Base-by-base conservation (phyloP, 2,797 vertebrate genomes). In the Epinephelus coioides region DNA sequence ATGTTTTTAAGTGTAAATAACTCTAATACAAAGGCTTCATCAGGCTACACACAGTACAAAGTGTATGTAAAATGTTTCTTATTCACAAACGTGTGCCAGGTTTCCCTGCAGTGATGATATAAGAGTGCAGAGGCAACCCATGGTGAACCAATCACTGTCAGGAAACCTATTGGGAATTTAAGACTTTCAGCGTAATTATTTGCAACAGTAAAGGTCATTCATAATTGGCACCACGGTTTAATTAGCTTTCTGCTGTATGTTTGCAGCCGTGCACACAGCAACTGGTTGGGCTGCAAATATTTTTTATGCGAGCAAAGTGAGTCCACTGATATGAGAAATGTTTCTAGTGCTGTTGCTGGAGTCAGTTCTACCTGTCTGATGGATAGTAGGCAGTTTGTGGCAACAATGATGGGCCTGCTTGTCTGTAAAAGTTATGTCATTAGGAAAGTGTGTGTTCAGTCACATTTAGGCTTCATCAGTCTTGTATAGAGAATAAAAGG, bases 141-240 rank as follows among this genome's bases (percentile, higher is more conserved):
- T 8, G 25, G 47, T 19, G 46, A 60, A 40, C 27, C 34, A 25
- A 38, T 43, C 34, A 51, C 67, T 55, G n/a, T 43, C 30, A 43
- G 43, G 9, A 57, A 40, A 17, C 44, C 25, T 19, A 3, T 54
- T 6, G 17, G 66, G 13, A 55, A 23, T 62, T 4, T 40, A 25
- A 55, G 18, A 54, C 44, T 9, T 64, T 62, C 40, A 46, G 40
- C 12, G 25, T 34, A n/a, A 60, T 54, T 51, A 44, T 47, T 73
- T 47, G 25, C 25, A 47, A 2, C 55, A 13, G n/a, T 47, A 61
- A 59, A 72, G 53, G 12, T 66, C 46, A 51, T 21, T 71, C 19
- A 51, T 46, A 60, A 66, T 19, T 66, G 54, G 27, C 66, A 10
- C 56, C 7, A 6, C 0, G 8, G 2, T 19, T 78, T 34, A 57